A percentile compares a stretch with the other conserved stretches of the same genome.
These are phyloP conservation scores for Bos indicus DNA, from an alignment of 2,113 vertebrate genomes.

Conservation along the genomic window DNA sequence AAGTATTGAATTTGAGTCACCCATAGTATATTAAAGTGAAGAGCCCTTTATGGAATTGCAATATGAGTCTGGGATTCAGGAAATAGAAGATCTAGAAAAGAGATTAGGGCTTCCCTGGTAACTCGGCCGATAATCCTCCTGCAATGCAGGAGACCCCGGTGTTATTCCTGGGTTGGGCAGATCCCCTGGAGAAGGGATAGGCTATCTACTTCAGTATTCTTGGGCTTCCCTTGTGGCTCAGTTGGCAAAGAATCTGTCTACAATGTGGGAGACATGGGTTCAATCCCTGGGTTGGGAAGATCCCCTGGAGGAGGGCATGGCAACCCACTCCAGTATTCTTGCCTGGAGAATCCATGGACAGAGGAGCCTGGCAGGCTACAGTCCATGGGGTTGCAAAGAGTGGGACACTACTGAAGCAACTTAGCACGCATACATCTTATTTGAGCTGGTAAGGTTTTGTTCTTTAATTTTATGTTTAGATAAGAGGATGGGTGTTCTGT, in stretches of 20 bases:
- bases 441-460: not conserved
- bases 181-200: not conserved
- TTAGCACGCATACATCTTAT: not conserved
- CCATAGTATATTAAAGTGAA: not conserved
- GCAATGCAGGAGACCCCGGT: accelerated
- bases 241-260: not conserved
- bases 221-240: not conserved
- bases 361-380: not conserved
- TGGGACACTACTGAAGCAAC: not conserved
- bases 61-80: not conserved
- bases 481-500: not conserved
- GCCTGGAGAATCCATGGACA: not conserved
- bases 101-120: not conserved
- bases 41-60: not conserved
- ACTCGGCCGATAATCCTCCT: accelerated
- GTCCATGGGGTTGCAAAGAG: not conserved
- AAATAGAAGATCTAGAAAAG: not conserved
- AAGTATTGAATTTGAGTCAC: not conserved
- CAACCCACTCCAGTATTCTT: not conserved
- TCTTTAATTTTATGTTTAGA: not conserved
- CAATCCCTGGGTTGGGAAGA: not conserved
- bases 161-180: accelerated
- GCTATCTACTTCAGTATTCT: not conserved
- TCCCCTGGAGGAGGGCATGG: not conserved
- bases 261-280: not conserved